Evolutionary conservation across 2,888 invertebrate genomes (phyloP).

Genomic region (Agrochola macilenta): DNA sequence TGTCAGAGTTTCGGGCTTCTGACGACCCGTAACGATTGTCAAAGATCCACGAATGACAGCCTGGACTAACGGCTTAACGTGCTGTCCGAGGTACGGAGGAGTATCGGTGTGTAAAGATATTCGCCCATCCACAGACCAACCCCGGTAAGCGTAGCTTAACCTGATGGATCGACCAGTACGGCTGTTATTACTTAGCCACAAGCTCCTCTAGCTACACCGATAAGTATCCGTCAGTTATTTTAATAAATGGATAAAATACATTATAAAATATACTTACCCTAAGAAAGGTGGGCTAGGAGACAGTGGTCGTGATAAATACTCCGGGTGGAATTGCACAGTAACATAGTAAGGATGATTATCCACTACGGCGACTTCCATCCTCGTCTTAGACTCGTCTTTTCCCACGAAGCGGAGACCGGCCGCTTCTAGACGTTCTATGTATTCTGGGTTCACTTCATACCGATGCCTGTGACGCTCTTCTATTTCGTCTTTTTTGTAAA

Average conservation of each 20-base stretch:
- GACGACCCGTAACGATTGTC: no score
- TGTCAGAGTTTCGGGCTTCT: no score
- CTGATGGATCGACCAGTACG: no score
- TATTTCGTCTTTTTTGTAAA: slow-evolving; percentile 95
- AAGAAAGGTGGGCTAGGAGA: slow-evolving; percentile 98
- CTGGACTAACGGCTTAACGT: no score
- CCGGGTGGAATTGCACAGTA: slow-evolving; percentile 99
- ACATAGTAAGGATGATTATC: slow-evolving; percentile 97
- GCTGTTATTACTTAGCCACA: no score
- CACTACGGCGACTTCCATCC: slow-evolving; percentile 98
- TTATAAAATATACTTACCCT: slow-evolving; percentile 87
- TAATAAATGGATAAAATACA: background rate
- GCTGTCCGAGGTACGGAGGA: no score
- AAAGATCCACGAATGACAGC: no score
- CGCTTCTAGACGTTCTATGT: slow-evolving; percentile 94
- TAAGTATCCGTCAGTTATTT: background rate
- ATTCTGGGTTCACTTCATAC: slow-evolving; percentile 98
- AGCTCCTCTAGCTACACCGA: no score
- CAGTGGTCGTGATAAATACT: slow-evolving; percentile 97
- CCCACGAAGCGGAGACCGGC: slow-evolving; percentile 97
- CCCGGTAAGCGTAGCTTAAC: no score
- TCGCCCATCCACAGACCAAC: no score
- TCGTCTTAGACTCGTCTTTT: slow-evolving; percentile 94
- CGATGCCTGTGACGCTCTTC: slow-evolving; percentile 99
- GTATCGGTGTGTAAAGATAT: no score